Base-by-base conservation (phyloP, 2,888 invertebrate species). In the Epirrhoe tristata region DNA sequence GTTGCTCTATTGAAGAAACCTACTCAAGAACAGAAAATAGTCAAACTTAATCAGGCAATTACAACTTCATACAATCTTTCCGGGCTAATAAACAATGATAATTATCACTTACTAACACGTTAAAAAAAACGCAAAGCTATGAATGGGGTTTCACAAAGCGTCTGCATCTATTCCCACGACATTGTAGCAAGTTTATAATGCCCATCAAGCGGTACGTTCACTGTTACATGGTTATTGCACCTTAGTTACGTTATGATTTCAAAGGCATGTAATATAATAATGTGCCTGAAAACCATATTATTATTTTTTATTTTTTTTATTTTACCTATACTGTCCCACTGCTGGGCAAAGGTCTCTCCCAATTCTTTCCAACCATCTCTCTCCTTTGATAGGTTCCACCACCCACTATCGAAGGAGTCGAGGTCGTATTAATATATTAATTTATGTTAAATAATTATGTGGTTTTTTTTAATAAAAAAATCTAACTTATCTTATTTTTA, bases 161-260 rank as follows among this genome's bases (percentile, higher is more conserved):
- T 14, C 39, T 24, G 53, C 63, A 58, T 63, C 52, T 43, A 32
- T 63, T 68, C 67, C 17, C 67, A 68, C 67, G 67, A 64, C 67
- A 68, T 61, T 68, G 67, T 60, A 36, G 50, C 56, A 60, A 53
- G 63, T 60, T 63, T 55, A 60, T 57, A 63, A 57, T 57, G 53
- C 24, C 14, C 50, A 53, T 31, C 43, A 16, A 67, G 58, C 60
- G 57, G 57, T 60, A 51, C 63, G 48, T 60, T 53, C 53, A 63
- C 67, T 57, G 64, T 61, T 68, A 63, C 50, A 63, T 54, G 63
- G 67, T 67, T 67, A 53, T 63, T 68, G 60, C 57, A 51, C 64
- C 64, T 52, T 43, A 39, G 32, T 66, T 62, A 66, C 58, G 58
- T 62, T 66, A 63, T n/a, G 39, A 43, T 43, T 43, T 43, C 39